Conservation (phyloP, 2,797 vertebrate species). For the Sciurus vulgaris region DNA sequence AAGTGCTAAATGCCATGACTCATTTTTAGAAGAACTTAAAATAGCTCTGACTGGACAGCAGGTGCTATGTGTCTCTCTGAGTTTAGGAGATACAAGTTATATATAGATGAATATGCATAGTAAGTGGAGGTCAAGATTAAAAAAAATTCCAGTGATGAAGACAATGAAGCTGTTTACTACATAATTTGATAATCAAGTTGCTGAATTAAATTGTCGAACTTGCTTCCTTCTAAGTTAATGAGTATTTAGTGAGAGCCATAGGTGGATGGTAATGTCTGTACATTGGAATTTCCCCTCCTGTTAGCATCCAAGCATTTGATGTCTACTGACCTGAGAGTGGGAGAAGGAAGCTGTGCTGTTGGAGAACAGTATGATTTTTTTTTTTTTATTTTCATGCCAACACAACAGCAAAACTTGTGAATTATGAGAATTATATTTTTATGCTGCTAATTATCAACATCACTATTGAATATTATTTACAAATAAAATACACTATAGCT, state of each 20-base stretch:
- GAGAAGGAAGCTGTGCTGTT: not conserved
- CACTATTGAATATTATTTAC: not conserved
- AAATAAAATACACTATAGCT: constrained; percentile 12
- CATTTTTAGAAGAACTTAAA: constrained; percentile 94
- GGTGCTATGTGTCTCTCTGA: constrained; percentile 93
- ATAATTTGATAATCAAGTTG: not conserved
- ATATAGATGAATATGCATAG: constrained; percentile 84
- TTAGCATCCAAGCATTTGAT: not conserved
- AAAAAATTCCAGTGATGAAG: constrained; percentile 14
- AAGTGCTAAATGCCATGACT: constrained; percentile 90
- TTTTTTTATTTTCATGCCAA: not conserved
- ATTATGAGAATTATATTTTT: not conserved
- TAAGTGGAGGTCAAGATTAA: constrained; percentile 62
- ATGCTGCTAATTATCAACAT: not conserved
- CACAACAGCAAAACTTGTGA: not conserved
- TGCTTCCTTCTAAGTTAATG: not conserved
- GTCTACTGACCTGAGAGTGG: not conserved
- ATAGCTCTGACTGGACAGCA: constrained; percentile 94
- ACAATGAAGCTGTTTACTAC: constrained; percentile 36
- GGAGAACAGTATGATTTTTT: not conserved
- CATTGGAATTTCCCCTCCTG: not conserved
- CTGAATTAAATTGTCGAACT: not conserved
- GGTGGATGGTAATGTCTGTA: not conserved
- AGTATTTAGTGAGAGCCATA: not conserved
- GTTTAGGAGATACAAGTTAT: constrained; percentile 87